Conservation (phyloP, 2,888 invertebrate genomes). For the Nineta flava region DNA sequence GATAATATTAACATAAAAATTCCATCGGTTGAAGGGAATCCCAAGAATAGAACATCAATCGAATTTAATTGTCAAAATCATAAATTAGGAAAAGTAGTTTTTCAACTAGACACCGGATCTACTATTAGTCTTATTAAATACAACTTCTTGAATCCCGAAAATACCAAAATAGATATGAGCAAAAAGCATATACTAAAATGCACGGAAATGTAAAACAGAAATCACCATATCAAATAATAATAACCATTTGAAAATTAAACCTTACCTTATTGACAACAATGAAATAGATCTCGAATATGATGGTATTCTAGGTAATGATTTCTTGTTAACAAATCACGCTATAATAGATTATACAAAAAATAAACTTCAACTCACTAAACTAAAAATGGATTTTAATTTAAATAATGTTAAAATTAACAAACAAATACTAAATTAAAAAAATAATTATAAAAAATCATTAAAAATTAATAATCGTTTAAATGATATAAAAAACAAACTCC, state of each 20-base stretch:
- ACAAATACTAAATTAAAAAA: neutral
- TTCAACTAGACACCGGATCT: neutral
- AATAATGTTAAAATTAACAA: neutral
- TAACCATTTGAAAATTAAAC: neutral
- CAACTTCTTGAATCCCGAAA: neutral
- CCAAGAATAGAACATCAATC: neutral
- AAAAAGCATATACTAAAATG: neutral
- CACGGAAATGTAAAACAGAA: neutral
- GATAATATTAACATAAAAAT: neutral
- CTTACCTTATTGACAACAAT: neutral
- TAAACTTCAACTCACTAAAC: neutral
- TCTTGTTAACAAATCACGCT: neutral
- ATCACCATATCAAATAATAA: neutral
- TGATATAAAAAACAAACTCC: neutral
- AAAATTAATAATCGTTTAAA: neutral
- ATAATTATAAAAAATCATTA: neutral
- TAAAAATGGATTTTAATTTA: neutral
- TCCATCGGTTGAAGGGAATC: neutral
- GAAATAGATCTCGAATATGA: neutral
- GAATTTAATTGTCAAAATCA: neutral
- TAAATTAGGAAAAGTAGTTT: neutral
- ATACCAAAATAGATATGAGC: neutral
- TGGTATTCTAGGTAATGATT: neutral
- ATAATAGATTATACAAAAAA: neutral
- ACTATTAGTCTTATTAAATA: neutral